These are phyloP conservation scores for Lithophane socia DNA, from an alignment of 2,888 invertebrate species.

Conservation along the genomic window DNA sequence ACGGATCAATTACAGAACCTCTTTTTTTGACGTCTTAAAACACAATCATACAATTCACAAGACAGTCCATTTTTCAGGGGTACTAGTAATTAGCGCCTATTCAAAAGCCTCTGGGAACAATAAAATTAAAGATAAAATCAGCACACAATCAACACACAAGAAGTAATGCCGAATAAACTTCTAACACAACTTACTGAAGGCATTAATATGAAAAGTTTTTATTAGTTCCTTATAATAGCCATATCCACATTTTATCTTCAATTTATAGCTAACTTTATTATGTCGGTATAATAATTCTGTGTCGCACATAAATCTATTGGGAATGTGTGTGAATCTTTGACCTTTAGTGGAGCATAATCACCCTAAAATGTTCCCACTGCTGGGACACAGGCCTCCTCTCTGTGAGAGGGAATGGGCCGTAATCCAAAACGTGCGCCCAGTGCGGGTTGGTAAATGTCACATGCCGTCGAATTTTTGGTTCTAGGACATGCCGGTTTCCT, in stretches of 20 bases:
- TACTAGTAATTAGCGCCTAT: background rate
- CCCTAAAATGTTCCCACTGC: too few species aligned
- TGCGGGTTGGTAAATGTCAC: too few species aligned
- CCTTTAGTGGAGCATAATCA: background rate
- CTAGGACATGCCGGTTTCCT: too few species aligned
- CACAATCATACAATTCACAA: background rate
- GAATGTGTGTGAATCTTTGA: conserved; percentile 23
- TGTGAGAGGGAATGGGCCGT: too few species aligned
- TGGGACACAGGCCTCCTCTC: too few species aligned
- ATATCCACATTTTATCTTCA: conserved; percentile 58
- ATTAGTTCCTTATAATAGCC: conserved; percentile 56
- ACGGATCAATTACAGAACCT: too few species aligned
- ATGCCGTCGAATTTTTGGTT: too few species aligned
- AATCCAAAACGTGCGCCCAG: too few species aligned
- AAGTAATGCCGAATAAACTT: conserved; percentile 23
- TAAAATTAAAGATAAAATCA: background rate
- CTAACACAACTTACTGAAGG: conserved; percentile 41
- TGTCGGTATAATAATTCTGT: conserved; percentile 46
- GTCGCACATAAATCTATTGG: conserved; percentile 41
- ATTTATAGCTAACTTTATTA: conserved; percentile 63
- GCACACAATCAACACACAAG: conserved; percentile 1
- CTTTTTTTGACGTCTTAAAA: background rate
- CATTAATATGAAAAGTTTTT: conserved; percentile 63
- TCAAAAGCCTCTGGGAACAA: background rate
- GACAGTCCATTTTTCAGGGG: too few species aligned